Conservation (phyloP, 2,113 vertebrate species). For the Mastomys natalensis region DNA sequence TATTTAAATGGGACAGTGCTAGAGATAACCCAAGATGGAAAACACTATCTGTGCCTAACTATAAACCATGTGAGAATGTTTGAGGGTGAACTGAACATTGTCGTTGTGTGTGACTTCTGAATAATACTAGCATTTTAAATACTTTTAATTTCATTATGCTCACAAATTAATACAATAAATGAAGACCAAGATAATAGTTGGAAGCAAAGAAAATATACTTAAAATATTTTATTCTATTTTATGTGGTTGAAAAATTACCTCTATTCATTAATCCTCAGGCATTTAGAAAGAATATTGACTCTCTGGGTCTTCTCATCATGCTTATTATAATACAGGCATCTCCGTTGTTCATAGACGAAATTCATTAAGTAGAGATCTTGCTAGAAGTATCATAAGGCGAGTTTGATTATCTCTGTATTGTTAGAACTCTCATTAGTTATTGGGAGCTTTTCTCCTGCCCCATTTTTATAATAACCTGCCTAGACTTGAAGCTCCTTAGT, state of each 20-base stretch:
- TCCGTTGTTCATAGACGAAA: conserved; percentile 60
- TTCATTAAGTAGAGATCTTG: conserved; percentile 62
- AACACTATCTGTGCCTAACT: not conserved
- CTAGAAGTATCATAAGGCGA: conserved; percentile 58
- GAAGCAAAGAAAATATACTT: conserved; percentile 52
- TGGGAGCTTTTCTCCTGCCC: conserved; percentile 60
- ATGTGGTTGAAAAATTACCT: conserved; percentile 49
- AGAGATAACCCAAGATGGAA: conserved; percentile 4
- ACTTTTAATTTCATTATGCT: conserved; percentile 8
- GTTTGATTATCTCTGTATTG: conserved; percentile 70
- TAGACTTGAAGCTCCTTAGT: conserved; percentile 59
- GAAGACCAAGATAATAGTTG: conserved; percentile 33
- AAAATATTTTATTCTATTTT: conserved; percentile 13
- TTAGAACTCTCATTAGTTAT: conserved; percentile 68
- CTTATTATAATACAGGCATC: not conserved
- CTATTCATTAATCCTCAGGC: conserved; percentile 44
- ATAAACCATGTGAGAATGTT: not conserved
- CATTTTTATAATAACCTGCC: conserved; percentile 70
- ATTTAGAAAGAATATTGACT: not conserved
- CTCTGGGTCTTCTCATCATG: not conserved
- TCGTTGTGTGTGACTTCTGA: not conserved
- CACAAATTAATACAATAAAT: conserved; percentile 13
- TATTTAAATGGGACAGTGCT: not conserved
- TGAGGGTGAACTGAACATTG: not conserved
- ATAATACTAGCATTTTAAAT: not conserved